Evolutionary conservation across 2,888 invertebrate genomes (phyloP).

Genomic region (Amaurobius ferox): DNA sequence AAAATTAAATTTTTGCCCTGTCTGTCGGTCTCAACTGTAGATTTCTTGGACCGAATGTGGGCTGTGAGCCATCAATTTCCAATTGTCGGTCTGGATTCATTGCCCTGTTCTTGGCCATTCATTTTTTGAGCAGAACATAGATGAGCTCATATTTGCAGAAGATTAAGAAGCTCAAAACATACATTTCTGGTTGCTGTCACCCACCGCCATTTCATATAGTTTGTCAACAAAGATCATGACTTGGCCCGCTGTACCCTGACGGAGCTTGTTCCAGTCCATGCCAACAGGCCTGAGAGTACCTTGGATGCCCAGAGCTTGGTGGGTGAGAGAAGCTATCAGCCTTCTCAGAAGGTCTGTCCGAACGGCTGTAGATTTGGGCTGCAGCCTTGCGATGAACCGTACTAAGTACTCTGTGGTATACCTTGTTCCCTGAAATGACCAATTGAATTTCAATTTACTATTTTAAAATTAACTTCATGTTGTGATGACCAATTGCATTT

Average conservation of each 20-base stretch:
- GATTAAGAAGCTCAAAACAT: neutral
- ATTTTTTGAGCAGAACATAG: neutral
- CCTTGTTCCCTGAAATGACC: slow-evolving; percentile 81
- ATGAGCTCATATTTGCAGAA: neutral
- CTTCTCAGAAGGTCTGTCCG: slow-evolving; percentile 83
- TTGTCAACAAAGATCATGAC: slow-evolving; percentile 71
- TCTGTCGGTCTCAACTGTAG: no score
- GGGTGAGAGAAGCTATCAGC: slow-evolving; percentile 83
- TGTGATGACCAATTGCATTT: no score
- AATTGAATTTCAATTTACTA: no score
- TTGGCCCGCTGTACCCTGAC: slow-evolving; percentile 72
- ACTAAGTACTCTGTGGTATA: slow-evolving; percentile 85
- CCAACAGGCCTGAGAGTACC: slow-evolving; percentile 75
- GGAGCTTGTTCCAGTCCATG: slow-evolving; percentile 73
- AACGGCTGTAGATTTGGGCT: slow-evolving; percentile 82
- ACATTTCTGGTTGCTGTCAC: slow-evolving; percentile 20
- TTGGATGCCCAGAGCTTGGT: slow-evolving; percentile 81
- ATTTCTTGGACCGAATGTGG: no score
- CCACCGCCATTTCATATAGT: slow-evolving; percentile 55
- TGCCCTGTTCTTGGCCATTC: neutral
- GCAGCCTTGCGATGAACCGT: slow-evolving; percentile 83
- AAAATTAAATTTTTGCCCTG: no score
- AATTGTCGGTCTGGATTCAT: no score
- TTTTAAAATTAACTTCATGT: no score
- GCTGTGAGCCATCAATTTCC: no score